These are phyloP conservation scores for Ceyx melanurus DNA, from an alignment of 2,113 vertebrate genomes.

Conservation along the genomic window DNA sequence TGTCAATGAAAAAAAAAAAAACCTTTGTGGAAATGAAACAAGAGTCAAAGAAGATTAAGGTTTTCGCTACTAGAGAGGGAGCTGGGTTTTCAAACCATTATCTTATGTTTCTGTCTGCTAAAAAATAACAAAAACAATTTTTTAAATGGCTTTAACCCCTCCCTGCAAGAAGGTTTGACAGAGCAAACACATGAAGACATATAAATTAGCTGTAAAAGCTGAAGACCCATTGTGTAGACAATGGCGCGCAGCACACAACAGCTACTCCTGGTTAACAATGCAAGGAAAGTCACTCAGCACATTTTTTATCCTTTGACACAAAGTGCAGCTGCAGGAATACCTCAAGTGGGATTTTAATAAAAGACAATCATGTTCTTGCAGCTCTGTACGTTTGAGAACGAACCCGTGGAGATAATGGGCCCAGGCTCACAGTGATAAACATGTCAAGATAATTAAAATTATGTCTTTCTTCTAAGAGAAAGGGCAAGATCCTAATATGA, in stretches of 20 bases:
- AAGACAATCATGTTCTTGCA: neutral
- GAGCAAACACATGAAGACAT: neutral
- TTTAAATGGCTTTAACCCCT: conserved; percentile 27
- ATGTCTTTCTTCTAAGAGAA: conserved; percentile 38
- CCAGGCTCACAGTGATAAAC: conserved; percentile 36
- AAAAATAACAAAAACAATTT: neutral
- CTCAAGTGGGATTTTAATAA: neutral
- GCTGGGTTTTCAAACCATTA: neutral
- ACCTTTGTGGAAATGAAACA: neutral
- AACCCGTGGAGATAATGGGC: conserved; percentile 20
- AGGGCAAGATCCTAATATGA: conserved; percentile 28
- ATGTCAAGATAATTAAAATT: conserved; percentile 52
- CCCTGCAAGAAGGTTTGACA: conserved; percentile 30
- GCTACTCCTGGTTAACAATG: conserved; percentile 18
- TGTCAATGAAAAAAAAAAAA: accelerated
- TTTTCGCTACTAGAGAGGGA: neutral
- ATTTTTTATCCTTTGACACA: conserved; percentile 53
- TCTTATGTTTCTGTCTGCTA: accelerated
- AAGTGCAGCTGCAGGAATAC: conserved; percentile 60
- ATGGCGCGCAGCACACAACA: conserved; percentile 25
- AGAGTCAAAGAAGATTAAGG: neutral
- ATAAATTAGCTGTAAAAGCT: conserved; percentile 53
- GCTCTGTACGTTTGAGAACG: conserved; percentile 8
- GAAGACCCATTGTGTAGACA: conserved; percentile 47
- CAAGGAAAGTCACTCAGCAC: conserved; percentile 28